Conservation (phyloP, 2,113 vertebrate genomes). For the Xiphias gladius region DNA sequence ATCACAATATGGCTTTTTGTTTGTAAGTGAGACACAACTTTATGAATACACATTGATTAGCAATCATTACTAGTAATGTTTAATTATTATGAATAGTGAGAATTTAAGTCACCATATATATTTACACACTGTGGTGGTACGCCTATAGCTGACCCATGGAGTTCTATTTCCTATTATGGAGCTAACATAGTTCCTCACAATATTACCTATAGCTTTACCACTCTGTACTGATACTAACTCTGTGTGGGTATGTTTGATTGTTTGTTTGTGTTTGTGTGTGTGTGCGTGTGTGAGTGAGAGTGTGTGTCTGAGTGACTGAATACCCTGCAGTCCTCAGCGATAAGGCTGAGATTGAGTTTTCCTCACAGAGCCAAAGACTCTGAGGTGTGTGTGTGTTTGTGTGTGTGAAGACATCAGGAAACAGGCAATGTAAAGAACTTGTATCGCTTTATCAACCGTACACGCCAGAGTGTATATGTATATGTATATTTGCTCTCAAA, state of each 20-base stretch:
- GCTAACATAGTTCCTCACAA: conserved; percentile 47
- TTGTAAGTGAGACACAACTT: background rate
- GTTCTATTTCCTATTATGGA: conserved; percentile 36
- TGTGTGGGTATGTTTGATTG: conserved; percentile 13
- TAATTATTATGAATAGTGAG: background rate
- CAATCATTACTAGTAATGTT: background rate
- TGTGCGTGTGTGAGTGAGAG: conserved; percentile 28
- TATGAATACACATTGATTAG: too few species aligned
- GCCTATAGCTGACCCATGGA: background rate
- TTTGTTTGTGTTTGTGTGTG: conserved; percentile 7
- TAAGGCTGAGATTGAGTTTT: conserved; percentile 79
- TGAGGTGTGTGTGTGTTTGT: conserved; percentile 42
- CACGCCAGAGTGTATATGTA: conserved; percentile 48
- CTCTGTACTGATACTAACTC: conserved; percentile 51
- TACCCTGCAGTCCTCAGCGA: conserved; percentile 71
- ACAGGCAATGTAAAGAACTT: conserved; percentile 67
- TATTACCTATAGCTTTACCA: conserved; percentile 45
- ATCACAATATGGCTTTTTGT: background rate
- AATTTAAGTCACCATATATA: background rate
- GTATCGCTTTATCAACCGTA: conserved; percentile 72
- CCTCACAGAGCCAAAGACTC: conserved; percentile 64
- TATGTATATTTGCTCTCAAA: conserved; percentile 75
- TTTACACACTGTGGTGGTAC: background rate
- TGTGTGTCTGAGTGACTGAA: conserved; percentile 46
- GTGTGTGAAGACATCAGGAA: conserved; percentile 75